These are phyloP conservation scores for Hiodon alosoides DNA, from an alignment of 2,113 vertebrate species.

Conservation along the genomic window DNA sequence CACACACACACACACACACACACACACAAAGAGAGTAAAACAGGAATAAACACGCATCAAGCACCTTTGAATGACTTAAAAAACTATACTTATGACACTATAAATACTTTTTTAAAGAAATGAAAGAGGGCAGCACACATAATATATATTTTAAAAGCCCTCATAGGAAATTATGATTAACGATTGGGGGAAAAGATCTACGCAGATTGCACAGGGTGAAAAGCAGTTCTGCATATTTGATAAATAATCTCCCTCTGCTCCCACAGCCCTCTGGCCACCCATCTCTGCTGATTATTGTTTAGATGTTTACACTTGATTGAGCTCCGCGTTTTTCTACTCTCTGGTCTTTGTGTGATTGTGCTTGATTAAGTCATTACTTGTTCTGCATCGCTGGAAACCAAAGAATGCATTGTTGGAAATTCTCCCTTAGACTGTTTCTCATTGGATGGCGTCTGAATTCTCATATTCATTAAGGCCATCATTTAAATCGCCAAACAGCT, in stretches of 20 bases:
- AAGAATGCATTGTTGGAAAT: slow-evolving; percentile 55
- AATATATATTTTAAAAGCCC: slow-evolving; percentile 43
- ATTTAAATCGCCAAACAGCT: slow-evolving; percentile 66
- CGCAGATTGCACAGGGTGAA: slow-evolving; percentile 53
- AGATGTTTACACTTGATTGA: slow-evolving; percentile 59
- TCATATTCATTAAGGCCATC: slow-evolving; percentile 62
- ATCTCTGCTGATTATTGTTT: slow-evolving; percentile 51
- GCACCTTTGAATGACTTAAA: too few species aligned
- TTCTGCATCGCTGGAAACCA: slow-evolving; percentile 48
- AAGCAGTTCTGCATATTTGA: slow-evolving; percentile 58
- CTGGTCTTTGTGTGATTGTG: slow-evolving; percentile 49
- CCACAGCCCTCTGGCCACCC: slow-evolving; percentile 49
- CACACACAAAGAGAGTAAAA: too few species aligned
- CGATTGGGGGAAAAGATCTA: slow-evolving; percentile 31
- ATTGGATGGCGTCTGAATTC: slow-evolving; percentile 54
- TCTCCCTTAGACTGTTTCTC: slow-evolving; percentile 33
- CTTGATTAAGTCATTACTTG: slow-evolving; percentile 60
- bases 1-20: slow-evolving; percentile 21
- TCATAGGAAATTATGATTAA: slow-evolving; percentile 60
- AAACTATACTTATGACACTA: slow-evolving; percentile 18
- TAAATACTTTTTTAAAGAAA: slow-evolving; percentile 21
- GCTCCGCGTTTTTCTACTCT: slow-evolving; percentile 33
- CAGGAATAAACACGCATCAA: too few species aligned
- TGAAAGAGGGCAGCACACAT: slow-evolving; percentile 32
- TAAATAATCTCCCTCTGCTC: slow-evolving; percentile 53